phyloP scores from a whole-genome alignment of 2,113 vertebrate species.

The Catharus fuscescens region DNA sequence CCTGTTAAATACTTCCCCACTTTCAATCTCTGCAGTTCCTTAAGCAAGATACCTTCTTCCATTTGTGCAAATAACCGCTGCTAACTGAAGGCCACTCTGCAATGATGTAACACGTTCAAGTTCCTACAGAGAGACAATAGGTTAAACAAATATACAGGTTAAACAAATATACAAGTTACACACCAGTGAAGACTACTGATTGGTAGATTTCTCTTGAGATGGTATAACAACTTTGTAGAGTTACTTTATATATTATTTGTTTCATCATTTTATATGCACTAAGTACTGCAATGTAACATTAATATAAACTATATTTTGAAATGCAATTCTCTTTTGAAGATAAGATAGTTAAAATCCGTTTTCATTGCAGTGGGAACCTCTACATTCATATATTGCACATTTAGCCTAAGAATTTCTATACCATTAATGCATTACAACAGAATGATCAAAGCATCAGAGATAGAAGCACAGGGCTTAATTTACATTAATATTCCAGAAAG shows the following conservation, averaged over 20 bases:
- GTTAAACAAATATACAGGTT: neutral
- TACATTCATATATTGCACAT: neutral
- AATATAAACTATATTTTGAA: neutral
- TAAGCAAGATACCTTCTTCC: slow-evolving; percentile 87
- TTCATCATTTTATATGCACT: neutral
- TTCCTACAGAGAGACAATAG: slow-evolving; percentile 81
- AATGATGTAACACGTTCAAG: slow-evolving; percentile 94
- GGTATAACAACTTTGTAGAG: neutral
- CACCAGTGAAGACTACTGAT: neutral
- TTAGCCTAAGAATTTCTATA: neutral
- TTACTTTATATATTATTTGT: neutral
- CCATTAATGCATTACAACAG: neutral
- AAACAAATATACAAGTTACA: neutral
- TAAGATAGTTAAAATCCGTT: neutral
- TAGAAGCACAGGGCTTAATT: neutral
- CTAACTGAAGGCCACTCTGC: slow-evolving; percentile 91
- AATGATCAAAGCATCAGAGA: neutral
- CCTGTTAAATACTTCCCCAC: neutral
- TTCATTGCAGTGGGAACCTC: neutral
- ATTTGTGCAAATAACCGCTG: slow-evolving; percentile 95
- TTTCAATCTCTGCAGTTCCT: neutral
- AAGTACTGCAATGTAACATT: neutral
- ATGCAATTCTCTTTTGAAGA: neutral
- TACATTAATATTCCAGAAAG: neutral
- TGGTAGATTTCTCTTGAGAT: neutral